Percentiles rank a stretch among this genome's conserved stretches.
Conservation (phyloP, 2,888 invertebrate genomes). For the Clivina fossor region DNA sequence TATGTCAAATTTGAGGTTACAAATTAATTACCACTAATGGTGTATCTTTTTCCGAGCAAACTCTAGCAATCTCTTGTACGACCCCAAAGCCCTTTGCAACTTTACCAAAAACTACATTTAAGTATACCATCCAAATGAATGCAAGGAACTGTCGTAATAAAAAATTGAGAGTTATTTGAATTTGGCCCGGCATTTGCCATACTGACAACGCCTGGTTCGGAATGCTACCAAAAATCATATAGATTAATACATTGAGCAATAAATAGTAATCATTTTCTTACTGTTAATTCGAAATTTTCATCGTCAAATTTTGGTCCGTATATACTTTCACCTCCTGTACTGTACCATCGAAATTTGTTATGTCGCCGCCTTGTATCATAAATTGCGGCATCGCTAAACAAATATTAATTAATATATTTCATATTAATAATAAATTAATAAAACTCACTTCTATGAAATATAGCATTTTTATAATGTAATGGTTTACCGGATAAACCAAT, state of each 20-base stretch:
- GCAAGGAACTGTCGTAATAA: conserved; percentile 78
- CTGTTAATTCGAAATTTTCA: conserved; percentile 76
- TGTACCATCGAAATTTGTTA: conserved; percentile 78
- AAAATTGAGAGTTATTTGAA: conserved; percentile 94
- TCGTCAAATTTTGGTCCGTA: conserved; percentile 89
- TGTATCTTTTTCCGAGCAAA: conserved; percentile 59
- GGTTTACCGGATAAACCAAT: conserved; percentile 67
- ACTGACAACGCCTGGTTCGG: conserved; percentile 67
- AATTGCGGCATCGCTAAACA: conserved; percentile 77
- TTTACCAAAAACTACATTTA: conserved; percentile 80
- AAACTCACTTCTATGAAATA: conserved; percentile 73
- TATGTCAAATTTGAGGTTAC: no score
- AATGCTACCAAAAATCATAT: conserved; percentile 53
- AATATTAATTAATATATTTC: no score
- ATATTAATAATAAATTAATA: conserved; percentile 13
- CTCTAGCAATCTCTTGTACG: conserved; percentile 69
- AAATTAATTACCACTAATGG: conserved; percentile 62
- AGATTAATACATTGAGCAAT: no score
- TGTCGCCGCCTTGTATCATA: conserved; percentile 86
- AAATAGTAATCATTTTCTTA: conserved; percentile 47
- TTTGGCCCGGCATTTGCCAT: conserved; percentile 82
- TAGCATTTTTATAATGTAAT: conserved; percentile 80
- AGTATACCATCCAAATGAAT: conserved; percentile 76
- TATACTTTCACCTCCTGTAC: conserved; percentile 91
- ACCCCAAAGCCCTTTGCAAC: conserved; percentile 76